These are phyloP conservation scores for Thera britannica DNA, from an alignment of 2,888 invertebrate genomes.

Conservation along the genomic window DNA sequence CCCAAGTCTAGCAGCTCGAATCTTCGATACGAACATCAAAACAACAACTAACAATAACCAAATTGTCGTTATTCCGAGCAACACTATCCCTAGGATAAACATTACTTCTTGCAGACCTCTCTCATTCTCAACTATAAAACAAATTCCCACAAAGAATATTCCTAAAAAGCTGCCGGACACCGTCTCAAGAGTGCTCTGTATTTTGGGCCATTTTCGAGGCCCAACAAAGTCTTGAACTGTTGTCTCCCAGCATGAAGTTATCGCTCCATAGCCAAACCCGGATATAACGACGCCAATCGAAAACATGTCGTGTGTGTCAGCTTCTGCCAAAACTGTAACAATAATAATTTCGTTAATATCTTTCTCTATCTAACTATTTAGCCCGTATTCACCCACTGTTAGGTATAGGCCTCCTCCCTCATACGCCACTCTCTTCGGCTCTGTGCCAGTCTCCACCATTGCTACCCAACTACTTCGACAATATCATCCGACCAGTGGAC, in stretches of 20 bases:
- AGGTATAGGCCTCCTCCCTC: no score
- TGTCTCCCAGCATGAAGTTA: conserved; percentile 76
- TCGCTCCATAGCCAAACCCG: conserved; percentile 79
- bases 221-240: conserved; percentile 78
- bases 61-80: conserved; percentile 60
- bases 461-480: no score
- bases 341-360: conserved; percentile 26
- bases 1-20: conserved; percentile 58
- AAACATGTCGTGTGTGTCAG: conserved; percentile 73
- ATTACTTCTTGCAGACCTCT: conserved; percentile 64
- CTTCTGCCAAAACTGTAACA: conserved; percentile 69
- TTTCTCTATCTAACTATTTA: no score
- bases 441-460: no score
- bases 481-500: no score
- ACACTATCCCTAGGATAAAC: conserved; percentile 63
- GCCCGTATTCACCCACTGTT: no score
- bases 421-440: no score
- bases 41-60: conserved; percentile 65
- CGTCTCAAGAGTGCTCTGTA: conserved; percentile 78
- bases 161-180: conserved; percentile 66
- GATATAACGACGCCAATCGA: conserved; percentile 79
- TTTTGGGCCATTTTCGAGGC: conserved; percentile 75
- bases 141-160: conserved; percentile 61
- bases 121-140: conserved; percentile 57
- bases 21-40: conserved; percentile 62